phyloP scores from a whole-genome alignment of 2,888 invertebrate species.

The Synergus laeviventris region DNA sequence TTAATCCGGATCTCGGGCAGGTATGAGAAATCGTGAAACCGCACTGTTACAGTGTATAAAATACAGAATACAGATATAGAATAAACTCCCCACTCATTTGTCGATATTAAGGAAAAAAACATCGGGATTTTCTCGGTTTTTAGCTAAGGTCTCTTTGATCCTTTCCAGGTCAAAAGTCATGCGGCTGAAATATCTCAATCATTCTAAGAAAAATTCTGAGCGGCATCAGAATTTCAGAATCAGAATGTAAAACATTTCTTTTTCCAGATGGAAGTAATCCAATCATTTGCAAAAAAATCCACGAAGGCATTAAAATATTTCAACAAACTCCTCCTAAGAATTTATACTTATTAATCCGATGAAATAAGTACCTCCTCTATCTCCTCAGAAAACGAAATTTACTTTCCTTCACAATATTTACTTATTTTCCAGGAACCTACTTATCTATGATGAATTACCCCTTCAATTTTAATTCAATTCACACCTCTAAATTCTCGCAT shows the following conservation, averaged over 20 bases:
- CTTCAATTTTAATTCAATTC: slow-evolving; percentile 27
- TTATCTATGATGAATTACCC: neutral
- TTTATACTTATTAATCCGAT: neutral
- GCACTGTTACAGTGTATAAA: slow-evolving; percentile 5
- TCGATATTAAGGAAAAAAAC: neutral
- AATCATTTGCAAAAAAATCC: neutral
- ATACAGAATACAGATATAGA: neutral
- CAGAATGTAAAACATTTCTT: neutral
- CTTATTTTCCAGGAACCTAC: neutral
- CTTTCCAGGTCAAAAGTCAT: neutral
- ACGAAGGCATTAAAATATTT: neutral
- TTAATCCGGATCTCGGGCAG: slow-evolving; percentile 25
- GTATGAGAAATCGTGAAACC: slow-evolving; percentile 13
- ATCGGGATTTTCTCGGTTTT: neutral
- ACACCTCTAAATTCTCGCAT: slow-evolving; percentile 1
- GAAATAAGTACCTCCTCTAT: too few species aligned
- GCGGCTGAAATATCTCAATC: neutral
- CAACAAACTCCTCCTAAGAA: neutral
- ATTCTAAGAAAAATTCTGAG: neutral
- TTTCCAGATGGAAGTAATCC: neutral
- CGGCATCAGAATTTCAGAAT: too few species aligned
- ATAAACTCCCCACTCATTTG: neutral
- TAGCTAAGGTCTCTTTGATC: neutral
- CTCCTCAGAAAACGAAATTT: neutral
- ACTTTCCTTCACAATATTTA: slow-evolving; percentile 5